Base-by-base conservation (phyloP, 2,113 vertebrate genomes). In the Todiramphus chloris region DNA sequence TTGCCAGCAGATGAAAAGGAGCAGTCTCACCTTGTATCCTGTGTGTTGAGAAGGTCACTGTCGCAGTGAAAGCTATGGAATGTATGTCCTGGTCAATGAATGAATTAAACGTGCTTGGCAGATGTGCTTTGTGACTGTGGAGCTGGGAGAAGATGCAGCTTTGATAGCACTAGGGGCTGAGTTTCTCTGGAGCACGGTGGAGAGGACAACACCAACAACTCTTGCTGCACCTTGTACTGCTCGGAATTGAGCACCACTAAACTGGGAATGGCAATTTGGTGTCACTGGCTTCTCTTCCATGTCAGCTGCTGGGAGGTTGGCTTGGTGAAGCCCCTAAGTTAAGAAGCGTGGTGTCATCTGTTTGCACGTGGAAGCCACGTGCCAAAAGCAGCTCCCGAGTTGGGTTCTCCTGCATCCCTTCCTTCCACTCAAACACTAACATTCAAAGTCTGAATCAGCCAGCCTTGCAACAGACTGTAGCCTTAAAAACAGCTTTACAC, bases 241-340 rank as follows among this genome's bases (percentile, higher is more conserved):
- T 58, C 39, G 11, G 48, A 41, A 5, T 1, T 12, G 41, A 25
- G 69, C 4, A 18, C 24, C 30, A 1, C 59, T 25, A 5, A 25
- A 16, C 17, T 9, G 5, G 12, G 20, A 41, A 6, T 11, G 17
- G 12, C 20, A 19, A 0, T 31, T 25, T 27, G 35, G 16, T 37
- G 27, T 39, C 69, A 5, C 11, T 37, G 68, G 5, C 58, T 55
- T 5, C 64, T 55, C 39, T 37, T 28, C 41, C 48, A 10, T 17
- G 43, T 44, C 55, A 44, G 0, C 59, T 44, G 10, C n/a, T 35
- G 60, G 55, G 17, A 39, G 33, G 33, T 12, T 21, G 15, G 44
- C n/a, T 70, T 0, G 1, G 37, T 58, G 43, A 75, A 64, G 9
- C 4, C 16, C 13, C 18, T 2, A 64, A 28, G 30, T 1, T 14